phyloP scores from a whole-genome alignment of 2,888 invertebrate species.

The Phytoseiulus persimilis region DNA sequence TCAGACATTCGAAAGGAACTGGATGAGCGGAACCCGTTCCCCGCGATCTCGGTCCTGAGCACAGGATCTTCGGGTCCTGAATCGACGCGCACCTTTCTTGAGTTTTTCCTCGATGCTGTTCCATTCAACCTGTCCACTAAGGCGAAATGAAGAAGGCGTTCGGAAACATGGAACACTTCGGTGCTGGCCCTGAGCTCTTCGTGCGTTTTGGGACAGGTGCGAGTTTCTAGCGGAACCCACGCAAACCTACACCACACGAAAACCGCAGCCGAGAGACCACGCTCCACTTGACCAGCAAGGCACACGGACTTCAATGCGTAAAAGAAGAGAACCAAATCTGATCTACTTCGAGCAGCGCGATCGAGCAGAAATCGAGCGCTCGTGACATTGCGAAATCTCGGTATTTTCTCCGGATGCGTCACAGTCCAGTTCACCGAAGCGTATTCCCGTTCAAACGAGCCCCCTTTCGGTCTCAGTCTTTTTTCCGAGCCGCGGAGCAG shows the following conservation, averaged over 20 bases:
- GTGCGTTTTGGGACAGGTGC: neutral
- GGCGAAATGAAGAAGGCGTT: neutral
- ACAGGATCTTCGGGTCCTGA: too few species aligned
- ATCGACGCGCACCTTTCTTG: too few species aligned
- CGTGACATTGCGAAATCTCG: neutral
- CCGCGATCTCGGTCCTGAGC: too few species aligned
- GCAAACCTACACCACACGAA: neutral
- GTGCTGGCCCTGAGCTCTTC: neutral
- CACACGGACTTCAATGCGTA: neutral
- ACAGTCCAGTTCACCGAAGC: neutral
- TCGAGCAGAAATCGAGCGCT: neutral
- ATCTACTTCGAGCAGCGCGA: neutral
- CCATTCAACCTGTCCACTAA: neutral
- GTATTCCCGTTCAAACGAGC: neutral
- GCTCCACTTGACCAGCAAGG: neutral
- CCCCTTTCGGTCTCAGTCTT: neutral
- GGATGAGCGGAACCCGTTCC: too few species aligned
- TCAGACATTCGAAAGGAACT: too few species aligned
- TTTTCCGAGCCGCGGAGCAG: neutral
- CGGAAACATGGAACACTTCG: neutral
- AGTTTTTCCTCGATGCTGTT: neutral
- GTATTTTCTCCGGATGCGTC: neutral
- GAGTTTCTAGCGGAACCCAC: neutral
- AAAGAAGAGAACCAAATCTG: neutral
- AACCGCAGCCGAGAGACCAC: neutral